Base-by-base conservation (phyloP, 2,113 vertebrate species). In the pig (Sus scrofa) region DNA sequence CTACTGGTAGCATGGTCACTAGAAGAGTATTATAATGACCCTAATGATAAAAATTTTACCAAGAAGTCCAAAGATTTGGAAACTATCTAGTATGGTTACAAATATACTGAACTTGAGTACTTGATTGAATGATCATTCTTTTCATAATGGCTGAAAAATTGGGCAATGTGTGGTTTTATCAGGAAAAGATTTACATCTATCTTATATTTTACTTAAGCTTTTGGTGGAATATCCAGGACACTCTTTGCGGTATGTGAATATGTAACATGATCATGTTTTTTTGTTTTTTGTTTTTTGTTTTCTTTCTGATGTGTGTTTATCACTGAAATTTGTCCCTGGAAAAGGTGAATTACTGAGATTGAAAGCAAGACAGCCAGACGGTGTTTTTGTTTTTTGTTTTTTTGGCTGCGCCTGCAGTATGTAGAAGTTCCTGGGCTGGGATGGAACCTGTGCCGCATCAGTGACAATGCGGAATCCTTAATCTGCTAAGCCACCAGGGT, bases 261-360 rank as follows among this genome's bases (percentile, higher is more conserved):
- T 74, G n/a, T 92, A 65, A 71, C 54, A 65, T 60, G 58, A 32
- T 67, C 16, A 6, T 77, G 10, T 62, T 70, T 87, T 74, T 44
- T 88, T 11, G 56, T 94, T 77, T 74, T 44, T 88, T 11, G 56
- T 94, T 77, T n/a, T n/a, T n/a, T n/a, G n/a, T 16, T 54, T 75
- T 86, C 83, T 60, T 84, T 11, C 67, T 87, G 78, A 94, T 54
- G 10, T 39, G 8, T 10, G 15, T 77, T 86, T 87, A 83, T 71
- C 68, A 9, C 19, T 92, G 67, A 65, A 71, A 90, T 91, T 97
- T 92, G 62, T 22, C 90, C 37, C 96, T 79, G 20, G 26, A 93
- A 78, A 91, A 30, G 50, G 2, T 88, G 84, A 95, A 67, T 6
- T 34, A 6, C 62, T 62, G 19, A 90, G 37, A 3, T 78, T 89